Evolutionary conservation across 35 echinoderm and acorn worm genomes (phyloP).

Genomic region (Stichopus chloronotus): DNA sequence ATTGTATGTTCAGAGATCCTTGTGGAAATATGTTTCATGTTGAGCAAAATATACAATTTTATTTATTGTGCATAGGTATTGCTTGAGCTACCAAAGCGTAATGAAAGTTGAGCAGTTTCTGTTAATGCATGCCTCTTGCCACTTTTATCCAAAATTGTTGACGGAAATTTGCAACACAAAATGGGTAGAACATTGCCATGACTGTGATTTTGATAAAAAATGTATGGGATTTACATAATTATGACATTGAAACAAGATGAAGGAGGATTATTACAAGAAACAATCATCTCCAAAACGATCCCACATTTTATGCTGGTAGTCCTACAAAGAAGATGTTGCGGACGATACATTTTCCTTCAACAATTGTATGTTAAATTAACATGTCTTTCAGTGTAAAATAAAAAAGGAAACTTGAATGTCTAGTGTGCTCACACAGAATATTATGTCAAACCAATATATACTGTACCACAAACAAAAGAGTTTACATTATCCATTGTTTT

Average conservation of each 20-base stretch:
- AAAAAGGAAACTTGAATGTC: background rate
- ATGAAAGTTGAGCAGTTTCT: background rate
- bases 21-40: background rate
- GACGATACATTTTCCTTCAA: conserved; percentile 12
- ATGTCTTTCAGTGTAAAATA: background rate
- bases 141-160: background rate
- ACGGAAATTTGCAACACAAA: conserved; percentile 21
- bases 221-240: background rate
- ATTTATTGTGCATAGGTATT: conserved; percentile 11
- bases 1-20: background rate
- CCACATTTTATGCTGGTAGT: background rate
- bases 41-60: background rate
- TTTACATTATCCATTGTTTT: background rate
- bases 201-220: background rate
- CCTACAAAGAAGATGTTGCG: background rate
- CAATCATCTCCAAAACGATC: background rate
- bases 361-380: background rate
- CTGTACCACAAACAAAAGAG: conserved; percentile 15
- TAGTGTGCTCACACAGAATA: background rate
- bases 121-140: background rate
- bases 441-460: background rate
- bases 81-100: background rate
- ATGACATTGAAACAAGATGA: background rate
- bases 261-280: no score
- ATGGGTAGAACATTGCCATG: background rate